Evolutionary conservation across 92 coral and sea anemone species (phyloP).

Genomic region (Montipora capitata): DNA sequence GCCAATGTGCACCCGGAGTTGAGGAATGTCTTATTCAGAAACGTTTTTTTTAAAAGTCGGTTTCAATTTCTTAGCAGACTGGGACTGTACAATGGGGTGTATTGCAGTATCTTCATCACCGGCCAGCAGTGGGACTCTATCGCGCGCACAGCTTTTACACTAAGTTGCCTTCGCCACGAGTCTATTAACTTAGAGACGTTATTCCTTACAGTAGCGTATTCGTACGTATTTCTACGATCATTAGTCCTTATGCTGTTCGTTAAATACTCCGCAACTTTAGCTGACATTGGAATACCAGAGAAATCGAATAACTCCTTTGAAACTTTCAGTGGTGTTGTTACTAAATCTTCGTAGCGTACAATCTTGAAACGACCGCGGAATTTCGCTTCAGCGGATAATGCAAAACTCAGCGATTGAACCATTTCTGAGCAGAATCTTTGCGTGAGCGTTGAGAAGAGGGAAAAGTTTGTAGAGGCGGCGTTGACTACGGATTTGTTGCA

Average conservation of each 20-base stretch:
- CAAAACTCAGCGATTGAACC: slow-evolving; percentile 71
- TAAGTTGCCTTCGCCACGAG: slow-evolving; percentile 77
- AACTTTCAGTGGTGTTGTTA: slow-evolving; percentile 34
- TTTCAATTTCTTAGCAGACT: not conserved
- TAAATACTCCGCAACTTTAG: slow-evolving; percentile 61
- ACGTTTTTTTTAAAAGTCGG: not conserved
- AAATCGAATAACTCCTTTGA: slow-evolving; percentile 71
- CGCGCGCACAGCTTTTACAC: slow-evolving; percentile 31
- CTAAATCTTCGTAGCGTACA: slow-evolving; percentile 86
- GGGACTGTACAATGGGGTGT: slow-evolving; percentile 45
- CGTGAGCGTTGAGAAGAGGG: slow-evolving; percentile 48
- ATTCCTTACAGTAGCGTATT: slow-evolving; percentile 72
- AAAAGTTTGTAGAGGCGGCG: slow-evolving; percentile 20
- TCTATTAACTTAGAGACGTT: slow-evolving; percentile 63
- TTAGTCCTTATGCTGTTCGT: slow-evolving; percentile 27
- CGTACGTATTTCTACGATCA: not conserved
- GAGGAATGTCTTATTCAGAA: too few species aligned
- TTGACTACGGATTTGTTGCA: slow-evolving; percentile 42
- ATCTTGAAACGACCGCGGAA: slow-evolving; percentile 64
- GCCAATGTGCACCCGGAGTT: too few species aligned
- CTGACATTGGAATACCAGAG: slow-evolving; percentile 72
- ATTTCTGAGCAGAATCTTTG: slow-evolving; percentile 77
- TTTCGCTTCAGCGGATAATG: slow-evolving; percentile 66
- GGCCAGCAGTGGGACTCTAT: slow-evolving; percentile 87
- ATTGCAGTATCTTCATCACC: slow-evolving; percentile 64